These are phyloP conservation scores for Ganaspis brasiliensis DNA, from an alignment of 2,888 invertebrate genomes.

Conservation along the genomic window DNA sequence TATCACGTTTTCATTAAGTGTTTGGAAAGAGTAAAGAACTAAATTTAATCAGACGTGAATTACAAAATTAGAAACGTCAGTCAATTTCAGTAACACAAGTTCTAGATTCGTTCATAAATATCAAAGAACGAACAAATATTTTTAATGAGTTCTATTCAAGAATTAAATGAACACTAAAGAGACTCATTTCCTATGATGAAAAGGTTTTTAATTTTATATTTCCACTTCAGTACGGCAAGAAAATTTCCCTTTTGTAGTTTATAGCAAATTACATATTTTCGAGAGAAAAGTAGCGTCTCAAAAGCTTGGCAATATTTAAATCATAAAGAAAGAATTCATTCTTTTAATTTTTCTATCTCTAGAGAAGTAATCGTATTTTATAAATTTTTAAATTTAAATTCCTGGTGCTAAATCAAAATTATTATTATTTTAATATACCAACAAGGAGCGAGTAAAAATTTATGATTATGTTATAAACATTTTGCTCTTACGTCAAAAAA, in stretches of 20 bases:
- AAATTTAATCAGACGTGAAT: background rate
- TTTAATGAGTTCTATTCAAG: constrained; percentile 4
- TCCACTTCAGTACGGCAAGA: background rate
- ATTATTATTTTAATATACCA: too few relatives aligned
- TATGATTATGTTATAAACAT: too few relatives aligned
- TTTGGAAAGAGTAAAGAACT: background rate
- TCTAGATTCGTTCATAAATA: background rate
- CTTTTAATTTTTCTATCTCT: too few relatives aligned
- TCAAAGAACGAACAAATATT: background rate
- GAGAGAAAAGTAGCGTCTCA: background rate
- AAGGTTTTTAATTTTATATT: background rate
- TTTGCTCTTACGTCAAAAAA: too few relatives aligned
- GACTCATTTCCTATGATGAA: background rate
- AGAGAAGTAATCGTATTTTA: too few relatives aligned
- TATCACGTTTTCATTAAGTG: background rate
- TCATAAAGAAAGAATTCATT: too few relatives aligned
- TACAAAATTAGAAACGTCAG: background rate
- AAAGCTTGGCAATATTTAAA: too few relatives aligned
- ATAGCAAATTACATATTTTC: background rate
- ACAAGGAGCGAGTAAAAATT: too few relatives aligned
- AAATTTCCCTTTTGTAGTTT: background rate
- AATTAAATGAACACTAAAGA: constrained; percentile 1
- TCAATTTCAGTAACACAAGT: constrained; percentile 6
- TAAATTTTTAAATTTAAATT: too few relatives aligned
- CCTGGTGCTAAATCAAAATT: too few relatives aligned